These are phyloP conservation scores for Chrysopilus asiliformis DNA, from an alignment of 2,888 invertebrate genomes.

Conservation along the genomic window DNA sequence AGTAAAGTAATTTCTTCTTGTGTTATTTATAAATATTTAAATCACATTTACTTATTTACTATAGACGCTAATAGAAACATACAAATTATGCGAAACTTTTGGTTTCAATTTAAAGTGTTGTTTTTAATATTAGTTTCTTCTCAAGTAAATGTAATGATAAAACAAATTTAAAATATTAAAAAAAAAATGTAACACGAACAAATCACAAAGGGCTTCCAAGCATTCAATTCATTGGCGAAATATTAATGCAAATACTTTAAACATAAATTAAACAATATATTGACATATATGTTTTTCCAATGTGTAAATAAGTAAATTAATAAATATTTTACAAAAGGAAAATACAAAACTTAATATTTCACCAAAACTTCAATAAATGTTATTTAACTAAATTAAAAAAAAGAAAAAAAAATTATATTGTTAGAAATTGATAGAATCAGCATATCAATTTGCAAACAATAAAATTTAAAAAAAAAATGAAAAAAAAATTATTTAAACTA, in stretches of 20 bases:
- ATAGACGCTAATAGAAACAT: no score
- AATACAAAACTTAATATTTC: conserved; percentile 8
- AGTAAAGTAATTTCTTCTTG: no score
- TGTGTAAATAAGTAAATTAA: conserved; percentile 4
- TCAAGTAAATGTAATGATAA: no score
- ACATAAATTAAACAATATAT: no score
- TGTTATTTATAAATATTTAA: no score
- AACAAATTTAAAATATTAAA: no score
- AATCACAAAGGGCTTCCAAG: conserved; percentile 35
- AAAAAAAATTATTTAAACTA: conserved; percentile 12
- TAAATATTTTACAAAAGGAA: conserved; percentile 5
- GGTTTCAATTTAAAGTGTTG: no score
- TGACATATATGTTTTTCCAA: no score
- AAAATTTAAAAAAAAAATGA: conserved; percentile 17
- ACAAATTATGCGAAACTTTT: no score
- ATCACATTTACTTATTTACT: no score
- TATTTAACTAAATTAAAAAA: background rate
- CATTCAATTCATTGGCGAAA: conserved; percentile 15
- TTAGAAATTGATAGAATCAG: conserved; percentile 33
- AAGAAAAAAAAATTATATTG: conserved; percentile 14
- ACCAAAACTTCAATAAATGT: conserved; percentile 4
- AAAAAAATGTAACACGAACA: no score
- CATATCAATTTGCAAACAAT: conserved; percentile 32
- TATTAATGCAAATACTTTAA: conserved; percentile 12
- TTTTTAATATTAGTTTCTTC: no score